A percentile compares a stretch with the other conserved stretches of the same genome.
These are phyloP conservation scores for Cryptomyrus ogoouensis DNA, from an alignment of 2,113 vertebrate genomes.

Conservation along the genomic window DNA sequence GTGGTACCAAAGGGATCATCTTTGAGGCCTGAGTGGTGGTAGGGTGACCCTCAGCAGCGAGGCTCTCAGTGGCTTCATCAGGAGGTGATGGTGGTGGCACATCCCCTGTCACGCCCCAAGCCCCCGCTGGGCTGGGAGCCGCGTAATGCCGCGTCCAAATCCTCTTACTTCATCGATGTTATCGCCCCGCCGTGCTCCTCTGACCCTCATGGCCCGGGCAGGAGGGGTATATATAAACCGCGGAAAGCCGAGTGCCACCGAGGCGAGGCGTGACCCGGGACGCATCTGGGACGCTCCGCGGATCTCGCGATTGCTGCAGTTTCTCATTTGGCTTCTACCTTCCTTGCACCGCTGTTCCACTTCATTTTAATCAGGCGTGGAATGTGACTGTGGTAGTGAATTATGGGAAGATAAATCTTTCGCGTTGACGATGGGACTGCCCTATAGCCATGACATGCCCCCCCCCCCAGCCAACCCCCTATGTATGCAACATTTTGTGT, in stretches of 20 bases:
- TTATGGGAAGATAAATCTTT: not conserved
- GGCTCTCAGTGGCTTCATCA: not conserved
- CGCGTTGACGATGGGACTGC: constrained; percentile 37
- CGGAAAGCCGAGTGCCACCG: not conserved
- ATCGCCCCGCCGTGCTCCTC: not conserved
- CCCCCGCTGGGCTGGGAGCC: not conserved
- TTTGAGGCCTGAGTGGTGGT: not conserved
- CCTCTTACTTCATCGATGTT: not conserved
- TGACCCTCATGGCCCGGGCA: not conserved
- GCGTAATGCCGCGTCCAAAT: not conserved
- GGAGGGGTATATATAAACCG: constrained; percentile 9
- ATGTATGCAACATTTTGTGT: constrained; percentile 50
- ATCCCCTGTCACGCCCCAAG: not conserved
- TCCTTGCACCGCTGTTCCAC: not conserved
- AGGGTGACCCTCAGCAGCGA: not conserved
- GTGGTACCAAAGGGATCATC: not conserved
- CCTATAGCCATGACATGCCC: constrained; percentile 40
- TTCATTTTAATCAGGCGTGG: not conserved
- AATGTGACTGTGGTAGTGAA: constrained; percentile 13
- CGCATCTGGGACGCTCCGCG: no score
- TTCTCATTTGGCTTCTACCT: not conserved
- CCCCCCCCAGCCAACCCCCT: constrained; percentile 39
- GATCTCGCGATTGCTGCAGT: not conserved
- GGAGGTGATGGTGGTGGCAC: not conserved
- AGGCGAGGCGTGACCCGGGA: not conserved